Evolutionary conservation across 2,797 vertebrate genomes (phyloP).

Genomic region (Amblyraja radiata): DNA sequence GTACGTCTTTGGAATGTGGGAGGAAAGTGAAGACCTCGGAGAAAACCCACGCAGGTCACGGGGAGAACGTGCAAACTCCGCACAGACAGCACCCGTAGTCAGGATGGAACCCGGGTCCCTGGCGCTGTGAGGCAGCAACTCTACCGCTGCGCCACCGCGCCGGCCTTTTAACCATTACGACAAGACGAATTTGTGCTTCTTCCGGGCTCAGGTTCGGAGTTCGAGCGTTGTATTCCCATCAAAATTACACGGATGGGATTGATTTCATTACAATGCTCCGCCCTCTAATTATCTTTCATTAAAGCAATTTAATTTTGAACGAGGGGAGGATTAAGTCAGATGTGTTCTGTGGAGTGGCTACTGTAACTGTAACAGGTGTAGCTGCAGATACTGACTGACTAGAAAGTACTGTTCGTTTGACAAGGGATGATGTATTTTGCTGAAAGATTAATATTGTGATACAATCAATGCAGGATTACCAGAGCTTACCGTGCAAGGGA

Average conservation of each 20-base stretch:
- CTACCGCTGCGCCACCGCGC: too few species aligned
- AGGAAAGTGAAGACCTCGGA: too few species aligned
- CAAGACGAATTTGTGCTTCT: neutral
- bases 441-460: neutral
- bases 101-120: too few species aligned
- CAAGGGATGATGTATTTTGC: neutral
- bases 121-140: too few species aligned
- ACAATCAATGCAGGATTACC: neutral
- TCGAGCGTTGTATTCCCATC: neutral
- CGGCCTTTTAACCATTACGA: neutral
- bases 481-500: neutral
- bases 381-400: neutral
- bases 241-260: neutral
- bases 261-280: neutral
- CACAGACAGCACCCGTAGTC: too few species aligned
- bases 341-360: neutral
- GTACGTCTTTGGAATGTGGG: too few species aligned
- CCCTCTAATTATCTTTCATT: neutral
- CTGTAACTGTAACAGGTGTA: neutral
- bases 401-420: neutral
- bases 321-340: too few species aligned
- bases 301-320: neutral
- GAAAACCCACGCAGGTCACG: too few species aligned
- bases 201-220: too few species aligned
- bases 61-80: too few species aligned